Base-by-base conservation (phyloP, 1,140 invertebrate species). In the Andricus grossulariae region DNA sequence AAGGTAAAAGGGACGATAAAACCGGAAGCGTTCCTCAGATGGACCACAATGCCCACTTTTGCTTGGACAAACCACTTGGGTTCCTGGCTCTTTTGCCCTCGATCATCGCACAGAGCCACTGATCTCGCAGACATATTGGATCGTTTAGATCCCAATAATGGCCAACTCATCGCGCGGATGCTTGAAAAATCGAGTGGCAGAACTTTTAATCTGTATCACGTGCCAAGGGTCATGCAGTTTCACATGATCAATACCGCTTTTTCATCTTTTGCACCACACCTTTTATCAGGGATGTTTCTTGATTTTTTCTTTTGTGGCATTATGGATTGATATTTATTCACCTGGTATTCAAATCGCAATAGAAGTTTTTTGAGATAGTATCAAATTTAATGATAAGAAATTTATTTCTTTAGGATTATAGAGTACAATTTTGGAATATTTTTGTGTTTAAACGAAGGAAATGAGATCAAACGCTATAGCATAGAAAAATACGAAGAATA, bases 151-250 rank as follows among this genome's bases (percentile, higher is more conserved):
- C 50, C 72, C 72, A 71, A 74, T 74, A 66, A 75, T 50, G n/a
- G 77, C 32, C 52, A 71, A 80, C 71, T 80, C 71, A 76, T 80
- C 51, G 72, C 16, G 18, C 25, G 72, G 72, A 1, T 19, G 73
- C 39, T 50, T 18, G 54, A 74, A 74, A 74, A 74, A 74, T 74
- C 73, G 52, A 54, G 21, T 60, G 73, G 51, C 49, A 45, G 55
- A 32, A 70, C 60, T 79, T 79, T 74, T 80, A 80, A 80, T 80
- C 79, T 71, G 75, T 71, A 71, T 77, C 71, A 73, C 72, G 75
- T 77, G 71, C 13, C 57, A 45, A 66, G 75, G 39, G n/a, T 16
- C 54, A 45, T 45, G 39, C 39, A 45, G 39, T 11, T 11, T 45
- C 11, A 25, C 70, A 71, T 71, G 50, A 71, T 49, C 12, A 25